Conservation (phyloP, 2,797 vertebrate species). For the Argya squamiceps region DNA sequence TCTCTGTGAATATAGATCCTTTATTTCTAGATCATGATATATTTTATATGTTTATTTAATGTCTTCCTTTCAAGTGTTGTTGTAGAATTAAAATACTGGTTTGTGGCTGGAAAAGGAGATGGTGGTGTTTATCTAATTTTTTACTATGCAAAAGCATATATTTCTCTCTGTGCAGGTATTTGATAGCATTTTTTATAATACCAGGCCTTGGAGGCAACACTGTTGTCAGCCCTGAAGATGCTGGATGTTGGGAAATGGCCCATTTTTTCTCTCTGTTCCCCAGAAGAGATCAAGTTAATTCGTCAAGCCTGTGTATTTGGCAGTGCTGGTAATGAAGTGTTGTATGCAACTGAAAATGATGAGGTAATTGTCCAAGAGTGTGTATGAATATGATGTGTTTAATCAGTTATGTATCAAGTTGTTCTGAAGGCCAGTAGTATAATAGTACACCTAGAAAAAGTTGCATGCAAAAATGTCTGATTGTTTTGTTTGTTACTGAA, state of each 20-base stretch:
- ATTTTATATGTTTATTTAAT: neutral
- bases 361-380: slow-evolving; percentile 83
- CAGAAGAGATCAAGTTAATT: slow-evolving; percentile 90
- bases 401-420: neutral
- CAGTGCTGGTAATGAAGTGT: slow-evolving; percentile 92
- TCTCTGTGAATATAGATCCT: neutral
- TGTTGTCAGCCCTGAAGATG: slow-evolving; percentile 85
- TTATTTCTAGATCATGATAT: neutral
- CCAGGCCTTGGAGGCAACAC: slow-evolving; percentile 58
- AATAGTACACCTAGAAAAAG: neutral
- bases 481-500: neutral
- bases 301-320: slow-evolving; percentile 96
- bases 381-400: neutral
- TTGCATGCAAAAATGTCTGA: neutral
- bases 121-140: neutral
- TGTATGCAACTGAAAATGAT: slow-evolving; percentile 92
- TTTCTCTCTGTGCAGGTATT: neutral
- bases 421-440: neutral
- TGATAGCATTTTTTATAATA: neutral
- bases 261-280: slow-evolving; percentile 94
- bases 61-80: neutral
- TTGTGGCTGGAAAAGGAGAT: neutral
- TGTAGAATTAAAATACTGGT: neutral
- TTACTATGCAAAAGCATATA: neutral
- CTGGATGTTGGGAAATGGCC: slow-evolving; percentile 99